Base-by-base conservation (phyloP, 2,113 vertebrate genomes). In the Atlantisia rogersi region DNA sequence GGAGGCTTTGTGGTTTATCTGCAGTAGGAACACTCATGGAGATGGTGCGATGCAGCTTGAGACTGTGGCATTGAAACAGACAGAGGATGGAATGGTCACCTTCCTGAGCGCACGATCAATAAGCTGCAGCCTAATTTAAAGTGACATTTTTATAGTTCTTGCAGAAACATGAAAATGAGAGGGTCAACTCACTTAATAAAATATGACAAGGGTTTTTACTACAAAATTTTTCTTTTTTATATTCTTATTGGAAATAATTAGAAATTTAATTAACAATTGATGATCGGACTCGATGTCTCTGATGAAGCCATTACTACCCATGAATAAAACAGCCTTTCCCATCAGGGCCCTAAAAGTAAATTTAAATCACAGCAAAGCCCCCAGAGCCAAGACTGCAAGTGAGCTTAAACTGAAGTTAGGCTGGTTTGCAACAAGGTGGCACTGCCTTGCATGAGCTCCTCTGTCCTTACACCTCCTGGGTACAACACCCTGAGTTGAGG, bases 201-300 rank as follows among this genome's bases (percentile, higher is more conserved):
- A 85, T 79, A 90, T 93, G 87, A 91, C 67, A 89, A 59, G 10
- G 15, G 3, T 1, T 80, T 93, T 82, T 79, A 85, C 62, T 35
- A 59, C 11, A 21, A 18, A n/a, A 71, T 80, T 95, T 92, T 94
- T 94, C 70, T 79, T 89, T 89, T 69, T 95, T 80, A 85, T 73
- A 65, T 76, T 88, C 74, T 94, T 85, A 91, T 73, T 60, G 83
- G 68, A 92, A 95, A 94, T 84, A 94, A 95, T 91, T 91, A 91
- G 37, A 79, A 80, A 87, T 62, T 44, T 91, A 94, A 95, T 97
- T 91, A 96, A 91, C 62, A 92, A 69, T 32, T 94, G 78, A 94
- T 90, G 89, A 90, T 50, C 55, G 65, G 78, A 80, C 28, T 62
- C 48, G 53, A 28, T 31, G n/a, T 44, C 59, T 87, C 64, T 52